Percentiles rank a stretch among this genome's conserved stretches.
These are phyloP conservation scores for Sphaeridia pumilis DNA, from an alignment of 2,888 invertebrate genomes.

Conservation along the genomic window DNA sequence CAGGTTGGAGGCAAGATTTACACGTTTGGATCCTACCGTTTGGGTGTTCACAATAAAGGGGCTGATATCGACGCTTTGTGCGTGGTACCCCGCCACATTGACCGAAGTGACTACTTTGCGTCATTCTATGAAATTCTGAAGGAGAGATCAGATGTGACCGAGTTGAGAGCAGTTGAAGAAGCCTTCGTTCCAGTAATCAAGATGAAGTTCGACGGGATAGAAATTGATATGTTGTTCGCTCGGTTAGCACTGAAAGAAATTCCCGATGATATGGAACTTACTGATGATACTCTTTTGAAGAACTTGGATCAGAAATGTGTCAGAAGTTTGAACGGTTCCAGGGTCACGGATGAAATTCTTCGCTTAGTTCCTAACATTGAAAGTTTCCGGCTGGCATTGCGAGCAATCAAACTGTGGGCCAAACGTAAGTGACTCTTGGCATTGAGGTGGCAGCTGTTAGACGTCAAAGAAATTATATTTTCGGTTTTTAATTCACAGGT, in stretches of 20 bases:
- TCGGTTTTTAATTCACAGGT: slow-evolving; percentile 47
- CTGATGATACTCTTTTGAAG: slow-evolving; percentile 80
- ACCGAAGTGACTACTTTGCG: slow-evolving; percentile 86
- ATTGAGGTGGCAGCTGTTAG: no score
- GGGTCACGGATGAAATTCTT: slow-evolving; percentile 97
- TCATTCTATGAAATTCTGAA: slow-evolving; percentile 85
- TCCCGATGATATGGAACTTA: slow-evolving; percentile 71
- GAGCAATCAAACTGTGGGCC: slow-evolving; percentile 96
- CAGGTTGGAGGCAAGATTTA: slow-evolving; percentile 91
- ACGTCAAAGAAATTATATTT: no score
- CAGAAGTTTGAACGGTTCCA: slow-evolving; percentile 89
- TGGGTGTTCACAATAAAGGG: slow-evolving; percentile 88
- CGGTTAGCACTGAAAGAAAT: slow-evolving; percentile 88
- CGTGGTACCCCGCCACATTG: slow-evolving; percentile 92
- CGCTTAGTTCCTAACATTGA: slow-evolving; percentile 89
- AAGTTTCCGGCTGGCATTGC: slow-evolving; percentile 80
- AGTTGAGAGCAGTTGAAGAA: slow-evolving; percentile 84
- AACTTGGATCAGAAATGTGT: slow-evolving; percentile 95
- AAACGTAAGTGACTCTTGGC: slow-evolving; percentile 58
- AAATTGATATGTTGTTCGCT: slow-evolving; percentile 97
- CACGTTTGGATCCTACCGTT: slow-evolving; percentile 95
- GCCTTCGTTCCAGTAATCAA: slow-evolving; percentile 99
- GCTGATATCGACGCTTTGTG: slow-evolving; percentile 98
- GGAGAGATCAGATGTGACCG: slow-evolving; percentile 70
- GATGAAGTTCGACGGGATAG: slow-evolving; percentile 96